Base-by-base conservation (phyloP, 1,140 invertebrate species). In the Lysiphlebus fabarum region DNA sequence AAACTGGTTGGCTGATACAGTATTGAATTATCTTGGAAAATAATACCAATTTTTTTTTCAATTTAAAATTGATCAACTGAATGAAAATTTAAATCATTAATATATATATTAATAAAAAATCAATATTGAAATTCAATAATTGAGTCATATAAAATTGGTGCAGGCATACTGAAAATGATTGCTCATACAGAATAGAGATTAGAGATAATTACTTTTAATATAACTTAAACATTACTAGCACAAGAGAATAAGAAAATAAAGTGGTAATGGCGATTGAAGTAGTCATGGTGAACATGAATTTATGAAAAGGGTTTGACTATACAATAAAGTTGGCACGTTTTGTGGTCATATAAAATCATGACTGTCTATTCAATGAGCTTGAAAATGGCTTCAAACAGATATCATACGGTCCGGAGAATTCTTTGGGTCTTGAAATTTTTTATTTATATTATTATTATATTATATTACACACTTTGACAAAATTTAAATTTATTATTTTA, bases 331-430 rank as follows among this genome's bases (percentile, higher is more conserved):
- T 80, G 77, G 78, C 78, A 80, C 75, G 74, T 68, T 77, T 69
- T 70, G 69, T 62, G 72, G 70, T 77, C 76, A 74, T 77, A 26
- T 26, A 74, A 75, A 78, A 78, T 77, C 77, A 76, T 76, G 72
- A 71, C 75, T 76, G 75, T 77, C 76, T 78, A 78, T 79, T 79
- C 76, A 79, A 80, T 78, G 76, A 77, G 76, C 76, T 78, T 65
- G 76, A 78, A 79, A 80, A 80, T 80, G 74, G 78, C 70, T 70
- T 73, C 70, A 69, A 61, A 70, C 73, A 70, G 77, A 76, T 79
- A 76, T 74, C 73, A 77, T 53, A n/a, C 64, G 62, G 76, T 51
- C 11, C 62, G 60, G 67, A 65, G 67, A 68, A 73, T 77, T 67
- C 68, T 67, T 58, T 63, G 58, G 56, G 67, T 26, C 17, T 26